Evolutionary conservation across 2,113 vertebrate genomes (phyloP).

Genomic region (Pteropus alecto): DNA sequence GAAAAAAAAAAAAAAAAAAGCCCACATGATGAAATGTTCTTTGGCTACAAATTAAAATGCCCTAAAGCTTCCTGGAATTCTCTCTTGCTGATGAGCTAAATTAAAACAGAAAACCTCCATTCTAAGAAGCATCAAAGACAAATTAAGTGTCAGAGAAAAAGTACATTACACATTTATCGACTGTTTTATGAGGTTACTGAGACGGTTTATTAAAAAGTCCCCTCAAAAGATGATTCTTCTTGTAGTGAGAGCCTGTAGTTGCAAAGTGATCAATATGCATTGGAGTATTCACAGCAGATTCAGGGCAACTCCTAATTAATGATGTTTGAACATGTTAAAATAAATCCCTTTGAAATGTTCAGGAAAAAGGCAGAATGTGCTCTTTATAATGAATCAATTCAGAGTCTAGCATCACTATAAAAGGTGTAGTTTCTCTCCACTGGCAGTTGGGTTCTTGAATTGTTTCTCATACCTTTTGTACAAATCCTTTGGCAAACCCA

Average conservation of each 20-base stretch:
- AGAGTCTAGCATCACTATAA: not conserved
- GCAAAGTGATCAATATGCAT: not conserved
- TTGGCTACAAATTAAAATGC: constrained; percentile 60
- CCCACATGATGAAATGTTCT: constrained; percentile 20
- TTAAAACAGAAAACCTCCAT: constrained; percentile 57
- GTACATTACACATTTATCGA: constrained; percentile 59
- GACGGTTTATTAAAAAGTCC: constrained; percentile 53
- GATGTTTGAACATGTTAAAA: constrained; percentile 10
- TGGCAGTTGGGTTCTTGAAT: not conserved
- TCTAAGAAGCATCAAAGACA: constrained; percentile 68
- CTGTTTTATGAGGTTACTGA: constrained; percentile 45
- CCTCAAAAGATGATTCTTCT: constrained; percentile 43
- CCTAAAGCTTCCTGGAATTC: constrained; percentile 73
- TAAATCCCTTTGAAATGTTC: not conserved
- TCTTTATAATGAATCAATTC: not conserved
- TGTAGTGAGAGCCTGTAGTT: not conserved
- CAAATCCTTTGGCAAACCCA: constrained; percentile 6
- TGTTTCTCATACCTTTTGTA: not conserved
- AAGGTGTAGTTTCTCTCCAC: not conserved
- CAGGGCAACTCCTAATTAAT: not conserved
- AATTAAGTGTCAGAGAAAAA: constrained; percentile 50
- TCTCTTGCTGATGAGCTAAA: constrained; percentile 65
- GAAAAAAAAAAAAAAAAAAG: not conserved
- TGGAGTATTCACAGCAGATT: not conserved
- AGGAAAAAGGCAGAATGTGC: not conserved